Conservation (phyloP, 2,113 vertebrate species). For the Dromiciops gliroides region DNA sequence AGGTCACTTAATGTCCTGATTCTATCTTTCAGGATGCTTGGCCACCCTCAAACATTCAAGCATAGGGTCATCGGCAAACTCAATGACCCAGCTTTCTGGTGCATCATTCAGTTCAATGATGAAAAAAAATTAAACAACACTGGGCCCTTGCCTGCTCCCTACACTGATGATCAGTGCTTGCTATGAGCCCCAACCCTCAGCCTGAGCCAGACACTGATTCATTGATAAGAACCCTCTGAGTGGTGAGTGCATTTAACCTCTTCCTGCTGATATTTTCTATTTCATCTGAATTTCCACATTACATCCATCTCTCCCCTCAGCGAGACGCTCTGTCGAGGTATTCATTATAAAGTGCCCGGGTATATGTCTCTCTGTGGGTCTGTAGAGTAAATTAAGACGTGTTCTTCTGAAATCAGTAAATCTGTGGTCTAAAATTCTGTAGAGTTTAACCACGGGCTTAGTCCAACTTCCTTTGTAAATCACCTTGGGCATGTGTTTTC, state of each 20-base stretch:
- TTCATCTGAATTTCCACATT: conserved; percentile 71
- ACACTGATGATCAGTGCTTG: not conserved
- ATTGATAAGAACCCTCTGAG: conserved; percentile 11
- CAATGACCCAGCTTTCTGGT: not conserved
- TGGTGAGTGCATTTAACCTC: conserved; percentile 62
- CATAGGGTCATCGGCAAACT: not conserved
- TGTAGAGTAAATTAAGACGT: conserved; percentile 62
- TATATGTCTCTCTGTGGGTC: conserved; percentile 62
- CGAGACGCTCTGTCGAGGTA: conserved; percentile 35
- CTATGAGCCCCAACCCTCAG: not conserved
- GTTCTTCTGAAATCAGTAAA: conserved; percentile 66
- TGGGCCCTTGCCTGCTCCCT: not conserved
- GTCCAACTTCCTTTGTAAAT: conserved; percentile 78
- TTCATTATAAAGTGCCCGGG: conserved; percentile 48
- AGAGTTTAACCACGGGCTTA: conserved; percentile 77
- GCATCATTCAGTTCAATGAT: not conserved
- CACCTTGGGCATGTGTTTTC: conserved; percentile 78
- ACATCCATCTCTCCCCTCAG: not conserved
- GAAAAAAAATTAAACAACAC: not conserved
- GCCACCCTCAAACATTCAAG: not conserved
- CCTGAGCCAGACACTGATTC: conserved; percentile 23
- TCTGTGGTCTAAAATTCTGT: conserved; percentile 38
- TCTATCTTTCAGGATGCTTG: not conserved
- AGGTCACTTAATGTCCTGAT: conserved; percentile 1
- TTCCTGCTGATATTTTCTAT: conserved; percentile 53